A percentile compares a stretch with the other conserved stretches of the same genome.
Evolutionary conservation across 2,888 invertebrate species (phyloP).

Genomic region (Archaeoteleia sp.): DNA sequence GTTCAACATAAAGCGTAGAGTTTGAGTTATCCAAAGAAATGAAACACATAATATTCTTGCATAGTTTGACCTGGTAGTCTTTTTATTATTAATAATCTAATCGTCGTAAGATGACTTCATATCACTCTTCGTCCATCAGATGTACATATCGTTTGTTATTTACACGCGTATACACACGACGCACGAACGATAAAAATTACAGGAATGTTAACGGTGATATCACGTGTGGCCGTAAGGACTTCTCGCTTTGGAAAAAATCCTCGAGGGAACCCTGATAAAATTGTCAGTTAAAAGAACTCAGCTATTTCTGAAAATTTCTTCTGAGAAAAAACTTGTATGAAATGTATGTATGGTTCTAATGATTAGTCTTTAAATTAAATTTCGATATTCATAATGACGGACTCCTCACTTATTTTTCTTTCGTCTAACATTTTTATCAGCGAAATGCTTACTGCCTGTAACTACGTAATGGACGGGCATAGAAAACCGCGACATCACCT

Average conservation of each 20-base stretch:
- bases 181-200: conserved; percentile 53
- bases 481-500: conserved; percentile 51
- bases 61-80: conserved; percentile 33
- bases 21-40: conserved; percentile 28
- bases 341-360: too few species aligned
- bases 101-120: conserved; percentile 39
- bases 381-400: too few species aligned
- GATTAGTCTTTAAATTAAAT: too few species aligned
- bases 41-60: conserved; percentile 22
- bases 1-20: too few species aligned
- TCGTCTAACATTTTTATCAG: conserved; percentile 37
- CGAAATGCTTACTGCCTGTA: conserved; percentile 46
- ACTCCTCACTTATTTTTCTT: too few species aligned
- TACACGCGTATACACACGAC: conserved; percentile 46
- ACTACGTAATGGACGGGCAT: conserved; percentile 55
- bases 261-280: conserved; percentile 40
- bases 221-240: conserved; percentile 50
- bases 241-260: conserved; percentile 31
- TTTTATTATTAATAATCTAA: conserved; percentile 43
- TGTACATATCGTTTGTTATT: conserved; percentile 48
- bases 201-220: conserved; percentile 53
- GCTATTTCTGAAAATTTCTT: too few species aligned
- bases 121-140: conserved; percentile 51
- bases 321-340: too few species aligned
- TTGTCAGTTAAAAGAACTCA: conserved; percentile 14